Base-by-base conservation (phyloP, 2,797 vertebrate genomes). In the Brotula barbata region DNA sequence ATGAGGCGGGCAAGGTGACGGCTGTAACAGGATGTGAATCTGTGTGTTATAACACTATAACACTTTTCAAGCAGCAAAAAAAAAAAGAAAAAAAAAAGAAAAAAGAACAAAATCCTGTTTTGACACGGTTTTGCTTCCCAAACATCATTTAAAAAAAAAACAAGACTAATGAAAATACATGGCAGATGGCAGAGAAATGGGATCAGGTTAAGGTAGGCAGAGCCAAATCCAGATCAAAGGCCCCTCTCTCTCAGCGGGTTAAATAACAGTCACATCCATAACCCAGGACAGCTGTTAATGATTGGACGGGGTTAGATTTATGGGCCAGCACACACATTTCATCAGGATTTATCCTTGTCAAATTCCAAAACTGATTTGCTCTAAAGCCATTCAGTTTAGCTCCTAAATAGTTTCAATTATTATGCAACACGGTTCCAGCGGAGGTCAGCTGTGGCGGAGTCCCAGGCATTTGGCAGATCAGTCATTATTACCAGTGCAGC, bases 231-330 rank as follows among this genome's bases (percentile, higher is more conserved):
- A 79, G 82, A 89, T 89, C 81, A 88, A 83, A 83, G 67, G 63
- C 73, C 22, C 11, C 47, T 71, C 82, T 71, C 82, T 77, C 69
- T 69, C 77, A 7, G 76, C 77, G 86, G 86, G 83, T 89, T 88
- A 82, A 85, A 75, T 75, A 81, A 80, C 65, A 78, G 75, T 82
- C 78, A 74, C 89, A 82, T 70, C 72, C 61, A 60, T 87, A 87
- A 90, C 81, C 77, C 55, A 5, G 68, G 80, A 84, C 89, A 91
- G 86, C 81, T 88, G 89, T 82, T 90, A 80, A 73, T 83, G 82
- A 88, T 83, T 68, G 75, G 57, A 68, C 41, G 51, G 81, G 87
- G 89, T 90, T 90, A 85, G 64, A 52, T 64, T 72, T 70, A 57
- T 50, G 34, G 84, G 78, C 60, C 81, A 74, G 81, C 63, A 22